A percentile compares a stretch with the other conserved stretches of the same genome.
Conservation (phyloP, 2,888 invertebrate species). For the Amblyteles armatorius region DNA sequence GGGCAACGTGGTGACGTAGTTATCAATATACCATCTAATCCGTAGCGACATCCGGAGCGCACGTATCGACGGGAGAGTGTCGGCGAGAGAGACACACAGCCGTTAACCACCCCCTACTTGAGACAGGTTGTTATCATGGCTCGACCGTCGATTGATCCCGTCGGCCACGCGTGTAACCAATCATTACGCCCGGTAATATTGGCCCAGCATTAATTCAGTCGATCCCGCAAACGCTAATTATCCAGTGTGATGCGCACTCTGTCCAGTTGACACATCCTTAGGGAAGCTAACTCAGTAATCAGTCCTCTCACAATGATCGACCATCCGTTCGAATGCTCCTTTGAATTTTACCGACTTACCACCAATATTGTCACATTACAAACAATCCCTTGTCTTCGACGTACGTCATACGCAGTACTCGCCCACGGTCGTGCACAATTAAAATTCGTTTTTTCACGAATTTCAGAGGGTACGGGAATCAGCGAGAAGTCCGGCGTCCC, state of each 20-base stretch:
- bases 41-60: constrained; percentile 39
- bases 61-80: constrained; percentile 7
- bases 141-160: constrained; percentile 54
- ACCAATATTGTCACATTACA: background rate
- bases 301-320: background rate
- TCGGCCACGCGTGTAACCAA: constrained; percentile 46
- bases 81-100: constrained; percentile 2
- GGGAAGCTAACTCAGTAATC: background rate
- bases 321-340: background rate
- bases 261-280: constrained; percentile 21
- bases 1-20: constrained; percentile 39
- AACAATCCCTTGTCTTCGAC: background rate
- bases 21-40: constrained; percentile 51
- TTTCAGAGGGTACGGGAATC: background rate
- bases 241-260: constrained; percentile 9
- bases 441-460: background rate
- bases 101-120: constrained; percentile 27
- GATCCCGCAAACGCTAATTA: constrained; percentile 54
- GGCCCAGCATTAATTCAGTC: constrained; percentile 55
- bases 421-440: background rate
- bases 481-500: background rate
- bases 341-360: background rate
- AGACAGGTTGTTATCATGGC: constrained; percentile 52
- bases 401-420: background rate
- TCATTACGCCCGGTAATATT: constrained; percentile 63